phyloP scores from a whole-genome alignment of 35 echinoderm and acorn worm species.

The Anneissia japonica region DNA sequence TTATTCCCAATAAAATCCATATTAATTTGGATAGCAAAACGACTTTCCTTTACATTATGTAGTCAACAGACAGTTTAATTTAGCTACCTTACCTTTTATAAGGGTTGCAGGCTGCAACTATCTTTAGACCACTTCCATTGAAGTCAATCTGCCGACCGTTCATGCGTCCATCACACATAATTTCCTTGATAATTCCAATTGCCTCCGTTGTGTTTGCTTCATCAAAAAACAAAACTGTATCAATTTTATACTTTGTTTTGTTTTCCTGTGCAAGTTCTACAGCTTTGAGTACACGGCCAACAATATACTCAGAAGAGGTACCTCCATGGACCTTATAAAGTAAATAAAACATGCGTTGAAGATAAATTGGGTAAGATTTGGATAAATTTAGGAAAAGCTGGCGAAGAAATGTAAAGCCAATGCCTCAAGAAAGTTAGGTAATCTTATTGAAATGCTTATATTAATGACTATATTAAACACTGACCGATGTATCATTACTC shows the following conservation, averaged over 20 bases:
- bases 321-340: background rate
- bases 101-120: slow-evolving; percentile 22
- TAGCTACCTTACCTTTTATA: slow-evolving; percentile 27
- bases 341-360: too few species aligned
- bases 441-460: too few species aligned
- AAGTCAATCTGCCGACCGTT: background rate
- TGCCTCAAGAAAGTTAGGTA: too few species aligned
- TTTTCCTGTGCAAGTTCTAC: background rate
- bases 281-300: background rate
- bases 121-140: background rate
- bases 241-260: background rate
- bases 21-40: too few species aligned
- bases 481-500: too few species aligned
- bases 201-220: slow-evolving; percentile 29
- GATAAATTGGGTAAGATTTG: background rate
- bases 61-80: too few species aligned
- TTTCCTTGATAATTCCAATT: slow-evolving; percentile 28
- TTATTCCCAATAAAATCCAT: too few species aligned
- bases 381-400: too few species aligned
- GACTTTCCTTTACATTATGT: too few species aligned
- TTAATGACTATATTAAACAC: too few species aligned
- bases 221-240: slow-evolving; percentile 23
- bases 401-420: too few species aligned
- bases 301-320: slow-evolving; percentile 2
- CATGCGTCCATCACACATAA: slow-evolving; percentile 11